Base-by-base conservation (phyloP, 2,797 vertebrate genomes). In the Bovichtus variegatus region DNA sequence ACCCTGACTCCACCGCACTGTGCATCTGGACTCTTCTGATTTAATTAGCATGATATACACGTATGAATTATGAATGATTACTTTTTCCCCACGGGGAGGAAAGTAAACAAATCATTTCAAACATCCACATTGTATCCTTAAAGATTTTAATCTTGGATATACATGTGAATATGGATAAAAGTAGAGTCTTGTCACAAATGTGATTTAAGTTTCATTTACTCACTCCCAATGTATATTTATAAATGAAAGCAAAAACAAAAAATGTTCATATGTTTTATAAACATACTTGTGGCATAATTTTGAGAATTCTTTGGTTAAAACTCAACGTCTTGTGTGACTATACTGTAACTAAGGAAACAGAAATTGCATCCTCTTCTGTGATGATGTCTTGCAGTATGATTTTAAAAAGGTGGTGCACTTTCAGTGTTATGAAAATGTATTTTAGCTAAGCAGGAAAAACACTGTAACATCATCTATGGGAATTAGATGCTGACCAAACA, bases 41-140 rank as follows among this genome's bases (percentile, higher is more conserved):
- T 74, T 73, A 44, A 75, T 72, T 27, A 64, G 36, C 15, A 27
- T 57, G 4, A 7, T 40, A 9, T 67, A 57, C 43, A 66, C 29
- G 61, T 16, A 34, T 40, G 2, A 21, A 29, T 6, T 16, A 34
- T 40, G 31, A 34, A 34, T 34, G 31, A 66, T 38, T 21, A 36
- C 23, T 10, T 43, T 54, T 57, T 21, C 8, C 10, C 21, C 36
- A 2, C 6, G 27, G 11, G 25, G 21, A 44, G 25, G 7, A 29
- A 64, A 67, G 18, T 2, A 25, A 62, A 16, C 1, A 16, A 13
- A 15, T 8, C 7, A 54, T 50, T 58, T 21, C 6, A 70, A 16
- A 68, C 25, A 49, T 25, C 36, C 3, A 3, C 19, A 41, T 50
- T 11, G 9, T 19, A 18, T 38, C n/a, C 12, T 10, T 43, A 9